Evolutionary conservation across 2,113 vertebrate genomes (phyloP).

Genomic region (Callipepla squamata): DNA sequence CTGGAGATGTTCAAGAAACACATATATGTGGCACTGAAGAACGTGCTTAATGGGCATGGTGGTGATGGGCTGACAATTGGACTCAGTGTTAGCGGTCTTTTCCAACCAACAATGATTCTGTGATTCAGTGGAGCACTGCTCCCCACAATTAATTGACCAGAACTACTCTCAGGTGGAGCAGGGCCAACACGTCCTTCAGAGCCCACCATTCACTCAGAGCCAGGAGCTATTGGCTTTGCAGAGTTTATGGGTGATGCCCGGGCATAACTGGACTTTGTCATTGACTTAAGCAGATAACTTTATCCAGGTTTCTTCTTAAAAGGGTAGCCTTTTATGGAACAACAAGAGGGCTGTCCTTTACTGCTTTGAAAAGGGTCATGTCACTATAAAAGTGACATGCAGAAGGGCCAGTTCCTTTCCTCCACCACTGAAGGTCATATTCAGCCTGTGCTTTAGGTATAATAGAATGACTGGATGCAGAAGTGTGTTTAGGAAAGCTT

Average conservation of each 20-base stretch:
- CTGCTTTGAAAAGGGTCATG: neutral
- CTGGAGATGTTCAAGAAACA: no score
- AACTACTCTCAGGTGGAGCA: neutral
- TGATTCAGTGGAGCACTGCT: neutral
- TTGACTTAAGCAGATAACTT: neutral
- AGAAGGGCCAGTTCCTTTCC: neutral
- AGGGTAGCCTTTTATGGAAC: neutral
- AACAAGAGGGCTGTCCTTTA: accelerated
- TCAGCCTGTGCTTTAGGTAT: neutral
- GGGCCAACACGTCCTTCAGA: neutral
- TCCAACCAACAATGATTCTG: no score
- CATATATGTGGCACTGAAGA: no score
- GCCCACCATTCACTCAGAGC: neutral
- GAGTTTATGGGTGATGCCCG: neutral
- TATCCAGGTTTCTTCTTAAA: neutral
- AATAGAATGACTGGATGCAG: neutral
- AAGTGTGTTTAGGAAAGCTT: neutral
- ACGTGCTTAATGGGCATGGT: no score
- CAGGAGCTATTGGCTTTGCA: neutral
- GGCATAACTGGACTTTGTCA: neutral
- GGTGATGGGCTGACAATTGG: no score
- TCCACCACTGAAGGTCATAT: neutral
- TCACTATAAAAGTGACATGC: accelerated
- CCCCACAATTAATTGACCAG: no score
- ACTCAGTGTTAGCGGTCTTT: no score